Percentiles rank a stretch among this genome's conserved stretches.
phyloP scores from a whole-genome alignment of 1,140 invertebrate species.

The Zaprionus ghesquierei region DNA sequence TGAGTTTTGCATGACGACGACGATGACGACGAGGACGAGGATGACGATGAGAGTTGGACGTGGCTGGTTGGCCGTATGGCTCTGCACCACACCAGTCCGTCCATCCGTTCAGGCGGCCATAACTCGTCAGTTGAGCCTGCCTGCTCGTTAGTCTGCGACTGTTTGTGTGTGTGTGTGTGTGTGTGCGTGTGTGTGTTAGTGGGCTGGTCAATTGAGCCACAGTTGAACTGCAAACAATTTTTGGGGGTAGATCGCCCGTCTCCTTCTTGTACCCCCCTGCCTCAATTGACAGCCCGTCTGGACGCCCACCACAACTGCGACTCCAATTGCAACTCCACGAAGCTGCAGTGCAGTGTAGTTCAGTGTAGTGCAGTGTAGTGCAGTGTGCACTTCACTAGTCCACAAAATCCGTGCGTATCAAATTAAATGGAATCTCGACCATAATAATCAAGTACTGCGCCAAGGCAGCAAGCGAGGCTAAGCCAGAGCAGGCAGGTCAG shows the following conservation, averaged over 20 bases:
- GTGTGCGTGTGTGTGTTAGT: constrained; percentile 16
- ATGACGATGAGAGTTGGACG: constrained; percentile 47
- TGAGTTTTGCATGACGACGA: constrained; percentile 76
- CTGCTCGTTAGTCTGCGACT: constrained; percentile 31
- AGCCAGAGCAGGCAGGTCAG: no score
- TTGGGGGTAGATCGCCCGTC: constrained; percentile 20
- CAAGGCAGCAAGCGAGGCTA: neutral
- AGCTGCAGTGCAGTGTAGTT: no score
- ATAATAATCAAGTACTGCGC: constrained; percentile 57
- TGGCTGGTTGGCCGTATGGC: constrained; percentile 12
- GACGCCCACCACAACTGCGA: constrained; percentile 8
- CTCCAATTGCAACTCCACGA: neutral
- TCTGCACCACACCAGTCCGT: constrained; percentile 3
- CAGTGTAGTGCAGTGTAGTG: neutral
- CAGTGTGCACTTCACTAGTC: constrained; percentile 20
- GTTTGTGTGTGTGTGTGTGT: constrained; percentile 2
- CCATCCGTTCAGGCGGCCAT: constrained; percentile 11
- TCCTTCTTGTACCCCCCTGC: neutral
- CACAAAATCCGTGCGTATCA: constrained; percentile 74
- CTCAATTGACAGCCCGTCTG: constrained; percentile 1
- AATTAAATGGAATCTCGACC: constrained; percentile 76
- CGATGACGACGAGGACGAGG: constrained; percentile 30
- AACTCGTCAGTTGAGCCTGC: constrained; percentile 33
- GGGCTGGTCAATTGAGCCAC: constrained; percentile 71
- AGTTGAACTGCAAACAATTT: constrained; percentile 78